Evolutionary conservation across 2,113 vertebrate species (phyloP).

Genomic region (Entosphenus tridentatus): DNA sequence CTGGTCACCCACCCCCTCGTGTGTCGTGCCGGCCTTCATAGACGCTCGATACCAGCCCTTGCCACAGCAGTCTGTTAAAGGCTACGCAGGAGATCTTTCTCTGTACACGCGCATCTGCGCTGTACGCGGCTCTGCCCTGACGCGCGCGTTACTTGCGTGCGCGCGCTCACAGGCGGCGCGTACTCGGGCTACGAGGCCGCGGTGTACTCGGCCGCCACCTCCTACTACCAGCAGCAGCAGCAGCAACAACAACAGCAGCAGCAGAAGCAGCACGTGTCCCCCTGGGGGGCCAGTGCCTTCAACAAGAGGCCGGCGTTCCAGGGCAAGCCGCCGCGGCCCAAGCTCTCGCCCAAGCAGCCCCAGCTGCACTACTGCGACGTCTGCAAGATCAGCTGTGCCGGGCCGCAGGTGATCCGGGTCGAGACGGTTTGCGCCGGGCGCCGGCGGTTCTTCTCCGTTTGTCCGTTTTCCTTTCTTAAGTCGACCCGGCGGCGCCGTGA

Average conservation of each 20-base stretch:
- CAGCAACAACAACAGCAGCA: constrained; percentile 57
- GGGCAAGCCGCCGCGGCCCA: constrained; percentile 79
- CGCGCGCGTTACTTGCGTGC: too few relatives aligned
- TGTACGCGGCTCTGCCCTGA: too few relatives aligned
- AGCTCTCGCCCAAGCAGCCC: constrained; percentile 81
- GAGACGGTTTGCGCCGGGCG: background rate
- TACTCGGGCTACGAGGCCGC: constrained; percentile 95
- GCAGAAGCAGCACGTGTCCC: constrained; percentile 42
- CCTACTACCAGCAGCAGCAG: constrained; percentile 45
- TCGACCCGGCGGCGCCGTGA: background rate
- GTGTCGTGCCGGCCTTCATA: too few relatives aligned
- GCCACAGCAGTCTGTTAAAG: too few relatives aligned
- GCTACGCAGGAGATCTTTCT: too few relatives aligned
- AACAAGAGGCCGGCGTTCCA: constrained; percentile 87
- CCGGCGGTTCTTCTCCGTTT: background rate
- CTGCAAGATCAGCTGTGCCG: constrained; percentile 98
- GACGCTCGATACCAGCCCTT: too few relatives aligned
- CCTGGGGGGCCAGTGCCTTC: constrained; percentile 81
- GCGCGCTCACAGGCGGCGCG: constrained; percentile 37
- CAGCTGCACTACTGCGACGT: constrained; percentile 99
- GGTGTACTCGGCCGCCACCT: constrained; percentile 89
- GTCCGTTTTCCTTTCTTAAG: background rate
- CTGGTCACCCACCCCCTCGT: too few relatives aligned
- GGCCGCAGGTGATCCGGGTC: constrained; percentile 51
- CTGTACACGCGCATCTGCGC: too few relatives aligned